A percentile compares a stretch with the other conserved stretches of the same genome.
These are phyloP conservation scores for Melanophora roralis DNA, from an alignment of 2,888 invertebrate genomes.

Conservation along the genomic window DNA sequence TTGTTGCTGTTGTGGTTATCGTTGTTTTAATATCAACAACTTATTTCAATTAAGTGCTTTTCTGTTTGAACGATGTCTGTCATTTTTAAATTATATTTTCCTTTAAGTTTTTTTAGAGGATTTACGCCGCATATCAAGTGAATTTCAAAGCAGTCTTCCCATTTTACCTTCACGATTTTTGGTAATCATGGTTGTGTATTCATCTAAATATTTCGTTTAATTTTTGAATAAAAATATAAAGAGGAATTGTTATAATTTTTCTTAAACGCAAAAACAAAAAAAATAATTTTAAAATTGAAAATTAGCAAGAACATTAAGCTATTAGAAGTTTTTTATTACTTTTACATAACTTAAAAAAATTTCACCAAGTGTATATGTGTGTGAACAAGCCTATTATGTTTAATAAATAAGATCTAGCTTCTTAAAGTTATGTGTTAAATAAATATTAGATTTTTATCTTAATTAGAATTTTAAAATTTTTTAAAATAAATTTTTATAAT, in stretches of 20 bases:
- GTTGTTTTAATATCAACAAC: neutral
- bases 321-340: too few species aligned
- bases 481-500: neutral
- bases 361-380: too few species aligned
- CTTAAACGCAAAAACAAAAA: neutral
- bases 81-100: neutral
- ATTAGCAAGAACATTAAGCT: neutral
- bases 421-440: too few species aligned
- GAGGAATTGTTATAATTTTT: neutral
- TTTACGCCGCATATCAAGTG: slow-evolving; percentile 45
- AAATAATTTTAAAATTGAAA: neutral
- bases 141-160: slow-evolving; percentile 76
- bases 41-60: neutral
- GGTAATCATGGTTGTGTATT: slow-evolving; percentile 77
- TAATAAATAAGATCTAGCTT: too few species aligned
- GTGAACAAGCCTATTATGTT: too few species aligned
- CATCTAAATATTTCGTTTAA: slow-evolving; percentile 75
- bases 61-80: slow-evolving; percentile 29
- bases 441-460: neutral
- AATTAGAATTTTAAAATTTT: neutral
- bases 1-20: neutral
- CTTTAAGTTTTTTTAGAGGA: slow-evolving; percentile 38
- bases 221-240: slow-evolving; percentile 22
- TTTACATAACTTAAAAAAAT: too few species aligned
- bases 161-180: slow-evolving; percentile 77